Conservation (phyloP, 1,140 invertebrate species). For the Lysiphlebus fabarum region DNA sequence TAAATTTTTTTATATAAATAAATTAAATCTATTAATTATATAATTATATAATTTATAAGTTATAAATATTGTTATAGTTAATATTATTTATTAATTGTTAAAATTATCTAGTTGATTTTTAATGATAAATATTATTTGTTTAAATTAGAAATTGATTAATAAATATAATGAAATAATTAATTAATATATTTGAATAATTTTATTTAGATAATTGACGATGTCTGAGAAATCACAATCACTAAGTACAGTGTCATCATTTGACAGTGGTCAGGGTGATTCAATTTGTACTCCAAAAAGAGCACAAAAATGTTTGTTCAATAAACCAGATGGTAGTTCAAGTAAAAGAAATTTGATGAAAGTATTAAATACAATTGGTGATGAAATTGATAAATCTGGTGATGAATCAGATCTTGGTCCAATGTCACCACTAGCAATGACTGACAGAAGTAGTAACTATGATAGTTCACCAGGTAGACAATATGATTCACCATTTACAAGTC, state of each 20-base stretch:
- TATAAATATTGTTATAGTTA: too few species aligned
- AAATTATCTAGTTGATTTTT: too few species aligned
- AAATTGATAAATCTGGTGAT: conserved; percentile 30
- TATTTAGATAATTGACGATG: neutral
- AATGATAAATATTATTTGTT: too few species aligned
- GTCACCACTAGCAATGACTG: conserved; percentile 40
- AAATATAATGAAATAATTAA: conserved; percentile 10
- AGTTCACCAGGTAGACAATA: conserved; percentile 37
- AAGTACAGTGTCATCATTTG: conserved; percentile 19
- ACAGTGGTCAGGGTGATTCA: conserved; percentile 22
- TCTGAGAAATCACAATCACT: neutral
- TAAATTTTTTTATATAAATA: too few species aligned
- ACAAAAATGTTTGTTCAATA: conserved; percentile 34
- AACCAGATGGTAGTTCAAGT: conserved; percentile 26
- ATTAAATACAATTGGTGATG: conserved; percentile 9
- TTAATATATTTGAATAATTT: conserved; percentile 37
- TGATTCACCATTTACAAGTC: conserved; percentile 32
- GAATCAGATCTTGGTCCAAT: conserved; percentile 47
- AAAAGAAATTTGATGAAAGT: conserved; percentile 38
- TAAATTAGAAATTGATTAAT: neutral
- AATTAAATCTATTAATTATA: too few species aligned
- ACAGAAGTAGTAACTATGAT: conserved; percentile 26
- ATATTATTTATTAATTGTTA: too few species aligned
- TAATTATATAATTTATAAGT: too few species aligned
- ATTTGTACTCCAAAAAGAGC: conserved; percentile 34